These are phyloP conservation scores for Cardiocondyla obscurior DNA, from an alignment of 1,140 invertebrate genomes.

Conservation along the genomic window DNA sequence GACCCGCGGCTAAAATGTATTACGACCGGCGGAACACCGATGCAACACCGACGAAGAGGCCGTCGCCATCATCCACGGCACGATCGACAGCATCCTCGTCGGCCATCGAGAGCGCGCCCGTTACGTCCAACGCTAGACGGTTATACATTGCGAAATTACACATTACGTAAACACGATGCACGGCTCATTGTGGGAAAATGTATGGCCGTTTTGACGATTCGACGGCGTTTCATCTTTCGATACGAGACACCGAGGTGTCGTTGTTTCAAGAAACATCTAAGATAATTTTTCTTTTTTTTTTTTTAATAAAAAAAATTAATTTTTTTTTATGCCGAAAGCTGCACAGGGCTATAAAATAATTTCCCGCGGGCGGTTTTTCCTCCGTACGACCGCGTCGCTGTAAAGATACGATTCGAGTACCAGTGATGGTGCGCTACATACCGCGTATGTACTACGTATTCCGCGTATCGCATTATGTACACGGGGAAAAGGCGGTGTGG, in stretches of 20 bases:
- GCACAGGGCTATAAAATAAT: constrained; percentile 27
- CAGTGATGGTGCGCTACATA: constrained; percentile 45
- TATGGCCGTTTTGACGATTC: constrained; percentile 20
- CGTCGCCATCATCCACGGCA: constrained; percentile 47
- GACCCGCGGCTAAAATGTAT: constrained; percentile 76
- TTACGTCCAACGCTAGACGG: constrained; percentile 3
- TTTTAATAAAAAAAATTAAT: too few species aligned
- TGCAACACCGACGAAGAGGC: constrained; percentile 40
- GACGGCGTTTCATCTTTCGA: neutral
- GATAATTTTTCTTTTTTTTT: neutral
- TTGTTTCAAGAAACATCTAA: neutral
- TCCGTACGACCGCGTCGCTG: constrained; percentile 28
- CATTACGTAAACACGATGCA: constrained; percentile 36
- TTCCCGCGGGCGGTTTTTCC: neutral
- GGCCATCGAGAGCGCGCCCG: constrained; percentile 17
- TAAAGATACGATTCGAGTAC: constrained; percentile 46
- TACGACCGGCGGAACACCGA: constrained; percentile 46
- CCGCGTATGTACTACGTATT: neutral
- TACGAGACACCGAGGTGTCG: neutral
- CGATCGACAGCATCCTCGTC: constrained; percentile 13
- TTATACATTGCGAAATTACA: constrained; percentile 32
- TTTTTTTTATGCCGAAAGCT: neutral
- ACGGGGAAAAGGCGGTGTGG: constrained; percentile 12
- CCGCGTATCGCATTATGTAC: constrained; percentile 21
- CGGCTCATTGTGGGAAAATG: constrained; percentile 30